phyloP scores from a whole-genome alignment of 2,113 vertebrate genomes.

The Cariama cristata region DNA sequence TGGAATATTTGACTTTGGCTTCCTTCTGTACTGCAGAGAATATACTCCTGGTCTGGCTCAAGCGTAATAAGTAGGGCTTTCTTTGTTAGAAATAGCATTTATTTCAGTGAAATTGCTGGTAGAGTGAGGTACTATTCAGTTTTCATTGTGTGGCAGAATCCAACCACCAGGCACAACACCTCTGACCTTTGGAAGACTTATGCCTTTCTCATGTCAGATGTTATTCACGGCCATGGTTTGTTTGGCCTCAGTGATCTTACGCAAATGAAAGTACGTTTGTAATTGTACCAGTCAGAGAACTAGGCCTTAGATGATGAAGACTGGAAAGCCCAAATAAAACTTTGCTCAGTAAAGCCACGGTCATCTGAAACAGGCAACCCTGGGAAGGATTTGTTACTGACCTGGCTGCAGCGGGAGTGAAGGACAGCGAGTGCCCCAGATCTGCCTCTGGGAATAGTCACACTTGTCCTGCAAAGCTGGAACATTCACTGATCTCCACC shows the following conservation, averaged over 20 bases:
- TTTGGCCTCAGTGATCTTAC: background rate
- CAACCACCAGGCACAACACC: background rate
- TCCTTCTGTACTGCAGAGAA: background rate
- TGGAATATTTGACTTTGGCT: background rate
- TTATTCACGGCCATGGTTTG: background rate
- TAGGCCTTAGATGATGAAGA: background rate
- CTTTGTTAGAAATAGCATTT: background rate
- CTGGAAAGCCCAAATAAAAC: background rate
- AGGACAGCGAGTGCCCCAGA: background rate
- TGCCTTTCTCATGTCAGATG: background rate
- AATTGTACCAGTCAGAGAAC: background rate
- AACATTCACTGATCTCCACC: background rate
- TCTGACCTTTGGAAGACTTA: background rate
- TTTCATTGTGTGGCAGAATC: background rate
- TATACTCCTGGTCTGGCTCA: background rate
- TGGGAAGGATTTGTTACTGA: background rate
- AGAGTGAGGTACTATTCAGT: background rate
- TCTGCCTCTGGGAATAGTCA: background rate
- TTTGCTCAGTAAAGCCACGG: background rate
- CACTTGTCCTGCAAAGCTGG: background rate
- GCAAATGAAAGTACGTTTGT: accelerated
- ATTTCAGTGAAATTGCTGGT: background rate
- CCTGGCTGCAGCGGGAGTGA: background rate
- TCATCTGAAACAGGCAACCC: too few relatives aligned
- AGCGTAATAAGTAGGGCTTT: background rate